Percentiles rank a stretch among this genome's conserved stretches.
These are phyloP conservation scores for Halictus rubicundus DNA, from an alignment of 1,140 invertebrate genomes.

Conservation along the genomic window DNA sequence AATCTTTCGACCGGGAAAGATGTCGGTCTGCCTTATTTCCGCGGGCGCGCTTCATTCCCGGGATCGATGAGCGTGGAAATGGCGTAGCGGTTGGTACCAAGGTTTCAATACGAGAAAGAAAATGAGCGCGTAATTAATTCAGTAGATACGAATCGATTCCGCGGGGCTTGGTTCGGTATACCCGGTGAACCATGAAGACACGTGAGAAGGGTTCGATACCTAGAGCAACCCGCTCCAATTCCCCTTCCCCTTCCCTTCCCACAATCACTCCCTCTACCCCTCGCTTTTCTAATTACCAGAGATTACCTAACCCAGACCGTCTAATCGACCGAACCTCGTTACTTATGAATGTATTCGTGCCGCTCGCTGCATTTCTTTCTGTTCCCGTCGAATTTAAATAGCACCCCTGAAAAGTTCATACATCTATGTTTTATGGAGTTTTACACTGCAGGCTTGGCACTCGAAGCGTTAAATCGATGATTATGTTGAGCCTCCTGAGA, in stretches of 20 bases:
- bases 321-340: slow-evolving; percentile 54
- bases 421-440: no score
- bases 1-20: slow-evolving; percentile 52
- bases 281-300: slow-evolving; percentile 56
- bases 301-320: slow-evolving; percentile 24
- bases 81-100: slow-evolving; percentile 19
- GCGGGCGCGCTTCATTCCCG: slow-evolving; percentile 51
- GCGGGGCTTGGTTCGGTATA: slow-evolving; percentile 38
- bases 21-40: slow-evolving; percentile 56
- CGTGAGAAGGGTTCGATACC: slow-evolving; percentile 31
- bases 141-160: slow-evolving; percentile 63
- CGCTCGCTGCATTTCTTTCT: background rate
- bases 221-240: background rate
- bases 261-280: background rate
- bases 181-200: slow-evolving; percentile 44
- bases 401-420: background rate
- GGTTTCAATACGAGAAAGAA: slow-evolving; percentile 61
- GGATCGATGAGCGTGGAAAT: slow-evolving; percentile 65
- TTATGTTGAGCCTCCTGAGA: no score
- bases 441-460: no score
- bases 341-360: slow-evolving; percentile 61
- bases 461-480: no score
- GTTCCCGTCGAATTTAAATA: background rate
- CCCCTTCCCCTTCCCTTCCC: background rate
- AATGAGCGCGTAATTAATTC: slow-evolving; percentile 70